Evolutionary conservation across 2,113 vertebrate species (phyloP), one percentile per base, ranked within the genome.

Genomic region (Australoheros scitulus): DNA sequence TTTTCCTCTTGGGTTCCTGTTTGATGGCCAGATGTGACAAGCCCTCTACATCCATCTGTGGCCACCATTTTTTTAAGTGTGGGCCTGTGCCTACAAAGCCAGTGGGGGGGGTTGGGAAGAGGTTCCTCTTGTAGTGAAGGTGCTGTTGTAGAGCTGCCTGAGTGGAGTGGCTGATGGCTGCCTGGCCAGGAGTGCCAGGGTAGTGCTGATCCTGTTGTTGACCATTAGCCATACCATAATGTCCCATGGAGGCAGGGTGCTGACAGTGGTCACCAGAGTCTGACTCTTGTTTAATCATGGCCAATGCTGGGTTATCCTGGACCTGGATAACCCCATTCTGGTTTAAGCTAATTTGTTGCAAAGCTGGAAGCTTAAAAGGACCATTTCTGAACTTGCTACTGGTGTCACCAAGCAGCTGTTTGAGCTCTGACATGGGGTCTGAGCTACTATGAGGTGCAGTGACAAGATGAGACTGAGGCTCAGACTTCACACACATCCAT

Each of bases 91-190:
- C 59, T 74, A 91, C 88, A 55, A 94, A 92, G 61, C 87, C 72
- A n/a, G 93, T 77, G 0, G 88, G 96, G 95, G 36, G 90, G 82
- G 84, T 96, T 86, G 94, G 89, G 86, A 99, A 99, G 82, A 99
- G 98, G 90, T 96, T 97, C 83, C 98, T 97, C 88, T 97, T 98
- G 93, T 99, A 97, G 88, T 98, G 97, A 89, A 99, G 97, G 91
- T 98, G 98, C 79, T 99, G 98, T 92, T 99, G 98, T 85, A 99
- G 94, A 77, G 97, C 97, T 75, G 97, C 96, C 96, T 99, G 98
- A 64, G 97, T 97, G 92, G 96, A 97, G 94, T 97, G 96, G 85
- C 97, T 97, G 76, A 97, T 95, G 76, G 94, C 87, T 60, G 94
- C 87, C 86, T 94, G 93, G 61, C 90, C 88, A 68, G 94, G 92